A percentile compares a stretch with the other conserved stretches of the same genome.
These are phyloP conservation scores for Yoshiicerus persimilis DNA, from an alignment of 1,140 invertebrate genomes.

Conservation along the genomic window DNA sequence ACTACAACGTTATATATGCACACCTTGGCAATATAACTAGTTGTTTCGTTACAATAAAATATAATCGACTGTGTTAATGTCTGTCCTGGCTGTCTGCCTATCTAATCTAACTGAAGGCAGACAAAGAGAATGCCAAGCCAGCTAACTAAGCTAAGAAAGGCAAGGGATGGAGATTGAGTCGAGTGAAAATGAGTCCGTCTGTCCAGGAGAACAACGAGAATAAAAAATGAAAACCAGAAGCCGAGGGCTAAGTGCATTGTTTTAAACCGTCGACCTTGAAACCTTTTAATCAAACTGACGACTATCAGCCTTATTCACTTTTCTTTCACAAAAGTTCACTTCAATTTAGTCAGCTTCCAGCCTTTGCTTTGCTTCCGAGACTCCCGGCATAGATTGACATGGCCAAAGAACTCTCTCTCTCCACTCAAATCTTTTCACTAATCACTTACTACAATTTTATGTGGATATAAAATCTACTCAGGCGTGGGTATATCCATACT, in stretches of 20 bases:
- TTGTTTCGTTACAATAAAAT: background rate
- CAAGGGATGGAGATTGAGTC: background rate
- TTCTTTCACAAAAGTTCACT: background rate
- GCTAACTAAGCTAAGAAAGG: background rate
- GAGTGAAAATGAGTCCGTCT: slow-evolving; percentile 19
- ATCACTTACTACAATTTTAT: background rate
- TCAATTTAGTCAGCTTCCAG: background rate
- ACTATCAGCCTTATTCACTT: background rate
- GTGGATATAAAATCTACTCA: background rate
- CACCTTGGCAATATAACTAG: background rate
- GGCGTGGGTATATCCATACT: background rate
- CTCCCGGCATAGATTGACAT: slow-evolving; percentile 11
- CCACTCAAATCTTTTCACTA: background rate
- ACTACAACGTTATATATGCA: too few relatives aligned
- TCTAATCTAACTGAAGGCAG: slow-evolving; percentile 6
- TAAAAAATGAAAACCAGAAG: slow-evolving; percentile 23
- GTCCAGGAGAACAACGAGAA: slow-evolving; percentile 1
- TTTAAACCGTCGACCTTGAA: slow-evolving; percentile 31
- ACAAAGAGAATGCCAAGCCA: slow-evolving; percentile 2
- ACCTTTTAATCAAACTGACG: slow-evolving; percentile 35
- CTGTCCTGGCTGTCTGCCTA: background rate
- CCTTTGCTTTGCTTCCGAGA: background rate
- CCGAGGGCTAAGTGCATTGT: slow-evolving; percentile 31
- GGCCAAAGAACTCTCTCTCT: background rate
- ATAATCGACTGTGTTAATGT: background rate